Percentiles rank a stretch among this genome's conserved stretches.
These are phyloP conservation scores for Pyrocoelia pectoralis DNA, from an alignment of 2,888 invertebrate genomes.

Conservation along the genomic window DNA sequence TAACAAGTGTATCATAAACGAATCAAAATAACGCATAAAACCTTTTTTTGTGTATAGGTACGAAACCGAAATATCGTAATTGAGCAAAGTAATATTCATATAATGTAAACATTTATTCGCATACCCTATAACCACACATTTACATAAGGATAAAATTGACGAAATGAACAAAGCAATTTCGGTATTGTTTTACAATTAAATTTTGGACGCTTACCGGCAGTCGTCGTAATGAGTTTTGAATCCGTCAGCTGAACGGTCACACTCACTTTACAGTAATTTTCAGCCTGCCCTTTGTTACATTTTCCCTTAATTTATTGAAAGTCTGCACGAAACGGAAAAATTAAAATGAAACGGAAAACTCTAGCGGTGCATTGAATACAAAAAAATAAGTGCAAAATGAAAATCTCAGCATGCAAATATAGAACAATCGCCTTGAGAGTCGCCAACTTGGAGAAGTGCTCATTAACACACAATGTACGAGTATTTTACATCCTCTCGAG, in stretches of 20 bases:
- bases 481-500: constrained; percentile 16
- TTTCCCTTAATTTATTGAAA: constrained; percentile 21
- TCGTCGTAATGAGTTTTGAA: constrained; percentile 36
- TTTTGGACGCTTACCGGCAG: constrained; percentile 32
- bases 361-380: constrained; percentile 12
- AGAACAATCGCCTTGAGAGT: constrained; percentile 18
- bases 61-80: too few relatives aligned
- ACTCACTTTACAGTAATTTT: constrained; percentile 33
- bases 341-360: constrained; percentile 22
- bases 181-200: constrained; percentile 38
- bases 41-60: too few relatives aligned
- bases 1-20: background rate
- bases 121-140: constrained; percentile 27
- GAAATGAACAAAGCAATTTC: constrained; percentile 35
- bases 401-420: constrained; percentile 11
- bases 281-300: constrained; percentile 28
- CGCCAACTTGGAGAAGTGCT: constrained; percentile 11
- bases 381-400: constrained; percentile 21
- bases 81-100: background rate
- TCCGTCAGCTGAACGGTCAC: constrained; percentile 36
- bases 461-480: constrained; percentile 20
- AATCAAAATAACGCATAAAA: too few relatives aligned
- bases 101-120: constrained; percentile 16
- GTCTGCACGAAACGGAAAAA: constrained; percentile 19
- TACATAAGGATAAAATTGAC: constrained; percentile 35